Evolutionary conservation across 2,797 vertebrate genomes (phyloP).

Genomic region (Sarcoramphus papa): DNA sequence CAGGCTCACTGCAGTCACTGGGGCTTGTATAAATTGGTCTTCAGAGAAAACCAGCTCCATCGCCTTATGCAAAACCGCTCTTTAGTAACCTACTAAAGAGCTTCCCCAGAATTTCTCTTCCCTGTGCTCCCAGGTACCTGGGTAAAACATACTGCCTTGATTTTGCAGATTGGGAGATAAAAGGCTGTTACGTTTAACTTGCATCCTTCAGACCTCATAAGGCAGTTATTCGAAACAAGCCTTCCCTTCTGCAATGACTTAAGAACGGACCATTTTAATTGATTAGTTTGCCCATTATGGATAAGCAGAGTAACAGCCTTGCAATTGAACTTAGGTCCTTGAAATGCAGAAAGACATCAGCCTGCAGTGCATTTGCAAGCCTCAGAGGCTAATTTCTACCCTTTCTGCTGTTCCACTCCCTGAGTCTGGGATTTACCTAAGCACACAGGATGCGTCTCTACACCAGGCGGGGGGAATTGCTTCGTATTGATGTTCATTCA

Average conservation of each 20-base stretch:
- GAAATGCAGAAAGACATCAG: not conserved
- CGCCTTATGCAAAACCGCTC: conserved; percentile 31
- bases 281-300: conserved; percentile 19
- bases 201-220: not conserved
- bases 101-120: not conserved
- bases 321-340: conserved; percentile 16
- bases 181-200: not conserved
- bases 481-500: conserved; percentile 28
- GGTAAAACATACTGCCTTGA: not conserved
- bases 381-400: conserved; percentile 53
- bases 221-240: not conserved
- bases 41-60: conserved; percentile 46
- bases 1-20: conserved; percentile 16
- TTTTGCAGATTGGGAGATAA: conserved; percentile 11
- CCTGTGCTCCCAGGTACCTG: not conserved
- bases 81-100: conserved; percentile 57
- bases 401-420: conserved; percentile 41
- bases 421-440: conserved; percentile 52
- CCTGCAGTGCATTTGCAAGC: conserved; percentile 10
- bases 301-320: not conserved
- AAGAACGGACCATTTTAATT: not conserved
- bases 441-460: not conserved
- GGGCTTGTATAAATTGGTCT: conserved; percentile 68
- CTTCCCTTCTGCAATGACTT: not conserved
- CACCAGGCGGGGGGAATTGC: not conserved